A percentile compares a stretch with the other conserved stretches of the same genome.
Conservation (phyloP, 1,140 invertebrate genomes). For the Tetranychus urticae region DNA sequence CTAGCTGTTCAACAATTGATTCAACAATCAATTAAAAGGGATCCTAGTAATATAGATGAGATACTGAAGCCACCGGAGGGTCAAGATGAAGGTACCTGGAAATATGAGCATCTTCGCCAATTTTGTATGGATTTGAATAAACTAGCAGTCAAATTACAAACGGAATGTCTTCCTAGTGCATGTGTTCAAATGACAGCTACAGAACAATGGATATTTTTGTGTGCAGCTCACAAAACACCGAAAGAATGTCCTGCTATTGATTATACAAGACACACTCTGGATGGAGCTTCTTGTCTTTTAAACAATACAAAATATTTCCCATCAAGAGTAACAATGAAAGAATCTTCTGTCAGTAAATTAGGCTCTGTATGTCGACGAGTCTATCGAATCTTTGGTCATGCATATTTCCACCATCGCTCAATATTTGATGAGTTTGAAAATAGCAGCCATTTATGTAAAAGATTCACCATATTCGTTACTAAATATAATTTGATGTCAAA, state of each 20-base stretch:
- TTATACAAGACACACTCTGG: slow-evolving; percentile 95
- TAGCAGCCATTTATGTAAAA: slow-evolving; percentile 75
- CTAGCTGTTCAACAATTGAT: slow-evolving; percentile 96
- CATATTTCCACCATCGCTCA: slow-evolving; percentile 87
- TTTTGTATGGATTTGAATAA: slow-evolving; percentile 99
- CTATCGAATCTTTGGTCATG: slow-evolving; percentile 98
- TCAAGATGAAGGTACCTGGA: slow-evolving; percentile 98
- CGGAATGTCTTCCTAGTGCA: slow-evolving; percentile 80
- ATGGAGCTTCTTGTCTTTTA: slow-evolving; percentile 89
- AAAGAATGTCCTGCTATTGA: slow-evolving; percentile 99
- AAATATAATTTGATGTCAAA: slow-evolving; percentile 81
- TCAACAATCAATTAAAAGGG: slow-evolving; percentile 81
- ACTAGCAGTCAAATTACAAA: slow-evolving; percentile 54
- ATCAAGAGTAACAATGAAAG: slow-evolving; percentile 96
- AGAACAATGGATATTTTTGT: slow-evolving; percentile 99
- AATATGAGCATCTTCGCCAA: slow-evolving; percentile 95
- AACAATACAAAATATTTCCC: slow-evolving; percentile 99
- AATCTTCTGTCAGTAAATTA: slow-evolving; percentile 89
- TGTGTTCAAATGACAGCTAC: slow-evolving; percentile 99
- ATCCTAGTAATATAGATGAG: slow-evolving; percentile 74
- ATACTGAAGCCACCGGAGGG: slow-evolving; percentile 87
- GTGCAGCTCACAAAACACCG: slow-evolving; percentile 97
- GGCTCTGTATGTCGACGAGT: slow-evolving; percentile 93
- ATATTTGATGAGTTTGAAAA: slow-evolving; percentile 97
- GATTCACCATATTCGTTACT: slow-evolving; percentile 92